phyloP scores from a whole-genome alignment of 2,888 invertebrate genomes.

The Hirtodrosophila alboralis region DNA sequence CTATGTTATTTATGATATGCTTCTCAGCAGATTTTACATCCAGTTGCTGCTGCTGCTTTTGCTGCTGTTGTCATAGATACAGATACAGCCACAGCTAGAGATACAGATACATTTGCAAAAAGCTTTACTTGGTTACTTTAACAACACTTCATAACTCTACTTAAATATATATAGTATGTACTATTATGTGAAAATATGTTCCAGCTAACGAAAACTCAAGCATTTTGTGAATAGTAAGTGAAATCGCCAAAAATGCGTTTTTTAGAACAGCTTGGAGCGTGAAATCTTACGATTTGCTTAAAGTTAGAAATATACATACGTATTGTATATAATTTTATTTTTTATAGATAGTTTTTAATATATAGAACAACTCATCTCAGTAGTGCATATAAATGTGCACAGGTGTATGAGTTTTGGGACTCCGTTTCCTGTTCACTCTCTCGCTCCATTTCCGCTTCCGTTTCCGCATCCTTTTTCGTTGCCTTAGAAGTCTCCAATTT shows the following conservation, averaged over 20 bases:
- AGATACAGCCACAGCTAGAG: neutral
- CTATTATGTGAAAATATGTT: no score
- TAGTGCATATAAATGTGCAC: constrained; percentile 42
- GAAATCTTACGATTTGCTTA: no score
- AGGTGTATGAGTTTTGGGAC: constrained; percentile 52
- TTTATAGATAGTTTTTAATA: no score
- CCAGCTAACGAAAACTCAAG: no score
- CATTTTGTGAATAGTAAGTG: no score
- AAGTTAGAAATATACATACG: no score
- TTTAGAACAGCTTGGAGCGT: no score
- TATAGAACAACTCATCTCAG: no score
- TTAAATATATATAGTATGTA: neutral
- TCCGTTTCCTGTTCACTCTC: constrained; percentile 38
- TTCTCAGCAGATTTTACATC: constrained; percentile 42
- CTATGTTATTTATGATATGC: constrained; percentile 65
- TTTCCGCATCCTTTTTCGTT: constrained; percentile 48
- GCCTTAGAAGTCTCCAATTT: constrained; percentile 24
- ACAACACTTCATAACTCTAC: neutral
- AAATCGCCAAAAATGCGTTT: no score
- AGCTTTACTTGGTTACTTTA: neutral
- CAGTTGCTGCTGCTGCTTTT: constrained; percentile 10
- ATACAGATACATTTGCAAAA: neutral
- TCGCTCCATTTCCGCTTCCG: constrained; percentile 23
- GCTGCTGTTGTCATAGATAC: constrained; percentile 6
- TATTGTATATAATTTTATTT: no score